Percentiles rank a stretch among this genome's conserved stretches.
Conservation (phyloP, 2,113 vertebrate genomes). For the Egretta garzetta region DNA sequence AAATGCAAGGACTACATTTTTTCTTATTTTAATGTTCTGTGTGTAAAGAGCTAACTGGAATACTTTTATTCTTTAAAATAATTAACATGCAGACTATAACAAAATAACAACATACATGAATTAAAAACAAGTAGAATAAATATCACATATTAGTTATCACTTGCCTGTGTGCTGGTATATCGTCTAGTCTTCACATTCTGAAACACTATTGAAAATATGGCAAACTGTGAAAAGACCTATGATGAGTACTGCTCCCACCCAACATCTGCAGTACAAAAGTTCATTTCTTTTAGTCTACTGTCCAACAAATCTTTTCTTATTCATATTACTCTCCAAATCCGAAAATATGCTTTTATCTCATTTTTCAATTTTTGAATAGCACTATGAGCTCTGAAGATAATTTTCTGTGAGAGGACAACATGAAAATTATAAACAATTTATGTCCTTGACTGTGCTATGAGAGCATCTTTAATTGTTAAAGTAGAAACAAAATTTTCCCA, state of each 20-base stretch:
- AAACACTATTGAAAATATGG: not conserved
- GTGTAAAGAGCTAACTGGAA: not conserved
- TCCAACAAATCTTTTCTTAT: not conserved
- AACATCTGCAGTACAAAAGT: not conserved
- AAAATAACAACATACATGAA: not conserved
- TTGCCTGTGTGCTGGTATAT: not conserved
- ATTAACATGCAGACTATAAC: not conserved
- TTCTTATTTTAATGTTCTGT: not conserved
- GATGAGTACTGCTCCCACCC: not conserved
- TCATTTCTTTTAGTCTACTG: not conserved
- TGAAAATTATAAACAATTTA: not conserved
- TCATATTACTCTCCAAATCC: not conserved
- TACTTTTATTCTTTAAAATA: not conserved
- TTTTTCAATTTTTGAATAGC: not conserved
- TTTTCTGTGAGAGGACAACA: not conserved
- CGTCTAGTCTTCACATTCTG: not conserved
- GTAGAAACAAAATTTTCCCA: not conserved
- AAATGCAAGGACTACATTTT: not conserved
- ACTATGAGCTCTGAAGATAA: not conserved
- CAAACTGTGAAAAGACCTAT: not conserved
- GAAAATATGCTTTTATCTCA: not conserved
- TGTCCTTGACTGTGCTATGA: not conserved
- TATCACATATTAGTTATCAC: not conserved
- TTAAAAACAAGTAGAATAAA: not conserved
- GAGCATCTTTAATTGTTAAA: not conserved